Conservation (phyloP, 2,888 invertebrate species). For the Diogma glabrata region DNA sequence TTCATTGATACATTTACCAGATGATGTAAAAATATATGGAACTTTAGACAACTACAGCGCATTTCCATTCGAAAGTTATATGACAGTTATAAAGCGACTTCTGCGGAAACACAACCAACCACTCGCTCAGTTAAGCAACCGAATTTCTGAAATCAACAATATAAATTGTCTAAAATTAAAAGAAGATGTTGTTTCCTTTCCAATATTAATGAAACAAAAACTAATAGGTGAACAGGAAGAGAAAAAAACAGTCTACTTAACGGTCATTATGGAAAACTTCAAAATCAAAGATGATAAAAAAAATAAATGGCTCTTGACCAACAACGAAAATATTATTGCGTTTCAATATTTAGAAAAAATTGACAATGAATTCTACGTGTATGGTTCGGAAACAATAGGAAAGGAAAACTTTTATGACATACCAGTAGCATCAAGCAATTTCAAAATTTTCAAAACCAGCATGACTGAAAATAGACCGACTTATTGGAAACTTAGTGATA, state of each 20-base stretch:
- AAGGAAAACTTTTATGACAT: neutral
- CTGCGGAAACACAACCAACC: neutral
- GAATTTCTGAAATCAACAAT: neutral
- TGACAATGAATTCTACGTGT: neutral
- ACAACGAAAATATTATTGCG: neutral
- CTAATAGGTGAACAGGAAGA: neutral
- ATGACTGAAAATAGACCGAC: neutral
- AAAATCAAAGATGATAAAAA: neutral
- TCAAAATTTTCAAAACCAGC: neutral
- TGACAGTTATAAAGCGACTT: neutral
- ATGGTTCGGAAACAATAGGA: neutral
- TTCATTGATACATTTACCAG: conserved; percentile 18
- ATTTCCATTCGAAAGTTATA: neutral
- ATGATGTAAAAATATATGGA: neutral
- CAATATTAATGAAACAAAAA: neutral
- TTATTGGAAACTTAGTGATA: neutral
- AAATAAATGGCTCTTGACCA: neutral
- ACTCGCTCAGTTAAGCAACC: neutral
- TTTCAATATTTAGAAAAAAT: neutral
- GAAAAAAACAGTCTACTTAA: neutral
- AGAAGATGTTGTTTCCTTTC: neutral
- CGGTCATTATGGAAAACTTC: neutral
- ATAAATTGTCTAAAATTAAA: neutral
- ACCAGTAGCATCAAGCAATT: neutral
- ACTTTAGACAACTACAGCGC: neutral